Percentiles rank a stretch among this genome's conserved stretches.
Evolutionary conservation across 2,113 vertebrate genomes (phyloP).

Genomic region (Serilophus lunatus): DNA sequence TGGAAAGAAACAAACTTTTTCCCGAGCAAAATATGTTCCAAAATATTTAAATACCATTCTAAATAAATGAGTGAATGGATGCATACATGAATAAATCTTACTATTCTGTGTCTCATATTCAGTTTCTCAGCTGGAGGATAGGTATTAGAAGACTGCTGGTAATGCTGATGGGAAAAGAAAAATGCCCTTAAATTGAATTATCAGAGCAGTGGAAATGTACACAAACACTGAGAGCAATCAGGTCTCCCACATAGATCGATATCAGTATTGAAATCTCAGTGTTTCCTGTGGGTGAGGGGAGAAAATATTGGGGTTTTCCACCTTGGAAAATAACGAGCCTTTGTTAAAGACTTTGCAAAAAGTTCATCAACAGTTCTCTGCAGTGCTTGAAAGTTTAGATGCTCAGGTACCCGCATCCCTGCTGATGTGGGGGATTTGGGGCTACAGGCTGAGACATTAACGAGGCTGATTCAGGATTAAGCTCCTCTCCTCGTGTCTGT

Average conservation of each 20-base stretch:
- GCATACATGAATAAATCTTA: background rate
- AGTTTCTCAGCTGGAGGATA: background rate
- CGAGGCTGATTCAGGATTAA: background rate
- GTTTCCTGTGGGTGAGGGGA: background rate
- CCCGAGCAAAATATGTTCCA: background rate
- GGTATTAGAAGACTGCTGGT: background rate
- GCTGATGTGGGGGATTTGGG: background rate
- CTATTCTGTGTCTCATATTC: background rate
- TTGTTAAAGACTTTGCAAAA: background rate
- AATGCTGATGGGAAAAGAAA: background rate
- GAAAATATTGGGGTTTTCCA: background rate
- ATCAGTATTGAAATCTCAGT: background rate
- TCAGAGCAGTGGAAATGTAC: background rate
- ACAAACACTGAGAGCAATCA: background rate
- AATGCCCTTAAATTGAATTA: background rate
- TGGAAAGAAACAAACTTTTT: background rate
- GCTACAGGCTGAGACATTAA: background rate
- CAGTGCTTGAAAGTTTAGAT: background rate
- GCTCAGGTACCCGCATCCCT: background rate
- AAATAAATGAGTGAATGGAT: background rate
- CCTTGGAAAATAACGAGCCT: accelerated
- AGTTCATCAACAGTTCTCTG: background rate
- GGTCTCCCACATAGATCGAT: background rate
- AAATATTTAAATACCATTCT: background rate
- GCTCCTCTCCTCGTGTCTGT: accelerated